Evolutionary conservation across 1,140 invertebrate species (phyloP).

Genomic region (Gryllus bimaculatus): DNA sequence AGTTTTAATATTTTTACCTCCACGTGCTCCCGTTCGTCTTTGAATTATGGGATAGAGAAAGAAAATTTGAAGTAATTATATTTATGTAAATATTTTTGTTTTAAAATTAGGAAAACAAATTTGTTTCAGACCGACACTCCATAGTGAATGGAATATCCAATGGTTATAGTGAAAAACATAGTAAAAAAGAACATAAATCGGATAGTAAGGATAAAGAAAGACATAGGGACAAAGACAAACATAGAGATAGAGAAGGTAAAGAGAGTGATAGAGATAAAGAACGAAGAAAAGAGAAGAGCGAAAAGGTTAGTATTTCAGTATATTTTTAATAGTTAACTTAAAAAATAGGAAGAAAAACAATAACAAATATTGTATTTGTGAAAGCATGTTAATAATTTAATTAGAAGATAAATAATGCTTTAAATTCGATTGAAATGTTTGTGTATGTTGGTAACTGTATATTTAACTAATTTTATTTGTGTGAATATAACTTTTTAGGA

Average conservation of each 20-base stretch:
- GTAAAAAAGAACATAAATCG: constrained; percentile 57
- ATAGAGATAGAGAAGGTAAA: constrained; percentile 30
- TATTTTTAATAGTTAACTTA: not conserved
- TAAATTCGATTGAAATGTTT: too few relatives aligned
- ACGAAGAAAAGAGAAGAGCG: constrained; percentile 37
- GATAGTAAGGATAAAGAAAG: constrained; percentile 45
- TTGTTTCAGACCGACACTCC: constrained; percentile 15
- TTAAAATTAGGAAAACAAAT: not conserved
- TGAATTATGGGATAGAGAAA: too few relatives aligned
- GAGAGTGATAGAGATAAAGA: constrained; percentile 33
- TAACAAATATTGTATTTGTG: too few relatives aligned
- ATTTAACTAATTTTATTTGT: not conserved
- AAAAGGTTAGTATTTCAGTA: constrained; percentile 11
- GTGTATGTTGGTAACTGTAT: not conserved
- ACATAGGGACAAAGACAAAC: constrained; percentile 23
- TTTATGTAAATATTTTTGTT: constrained; percentile 9
- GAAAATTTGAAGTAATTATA: not conserved
- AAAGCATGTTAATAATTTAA: too few relatives aligned
- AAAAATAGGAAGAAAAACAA: too few relatives aligned
- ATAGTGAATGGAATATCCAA: constrained; percentile 61
- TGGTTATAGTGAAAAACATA: constrained; percentile 44
- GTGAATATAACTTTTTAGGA: constrained; percentile 25
- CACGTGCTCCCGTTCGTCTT: too few relatives aligned
- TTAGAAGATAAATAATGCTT: too few relatives aligned
- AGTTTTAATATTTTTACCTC: too few relatives aligned